A percentile compares a stretch with the other conserved stretches of the same genome.
These are phyloP conservation scores for Cryptotis parvus DNA, from an alignment of 2,113 vertebrate genomes.

Conservation along the genomic window DNA sequence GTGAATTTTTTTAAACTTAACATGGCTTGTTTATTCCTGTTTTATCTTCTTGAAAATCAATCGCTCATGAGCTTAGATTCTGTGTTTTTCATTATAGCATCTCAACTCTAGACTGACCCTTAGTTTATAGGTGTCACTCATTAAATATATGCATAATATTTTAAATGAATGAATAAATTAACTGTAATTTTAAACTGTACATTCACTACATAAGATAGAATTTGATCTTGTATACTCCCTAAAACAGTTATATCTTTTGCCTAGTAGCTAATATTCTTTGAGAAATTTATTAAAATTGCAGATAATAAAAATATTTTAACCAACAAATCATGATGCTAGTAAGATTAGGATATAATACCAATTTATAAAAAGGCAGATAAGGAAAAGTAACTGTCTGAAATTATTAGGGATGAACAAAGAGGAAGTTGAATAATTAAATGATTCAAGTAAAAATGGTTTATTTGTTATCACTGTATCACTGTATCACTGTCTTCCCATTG, in stretches of 20 bases:
- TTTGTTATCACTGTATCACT: no score
- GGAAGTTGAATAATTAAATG: no score
- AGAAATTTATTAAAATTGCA: conserved; percentile 11
- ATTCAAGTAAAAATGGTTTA: no score
- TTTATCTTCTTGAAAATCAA: background rate
- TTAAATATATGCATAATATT: background rate
- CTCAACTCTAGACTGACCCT: background rate
- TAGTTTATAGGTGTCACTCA: background rate
- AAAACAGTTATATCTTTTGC: background rate
- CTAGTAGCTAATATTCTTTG: background rate
- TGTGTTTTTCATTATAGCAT: background rate
- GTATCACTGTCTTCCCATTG: no score
- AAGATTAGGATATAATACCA: no score
- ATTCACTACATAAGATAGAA: background rate
- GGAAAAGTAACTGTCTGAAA: no score
- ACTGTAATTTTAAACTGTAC: background rate
- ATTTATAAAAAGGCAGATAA: no score
- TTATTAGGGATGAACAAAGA: no score
- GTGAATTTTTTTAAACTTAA: background rate
- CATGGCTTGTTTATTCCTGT: background rate
- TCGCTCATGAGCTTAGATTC: background rate
- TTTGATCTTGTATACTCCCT: background rate
- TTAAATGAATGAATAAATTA: no score
- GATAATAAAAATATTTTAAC: background rate
- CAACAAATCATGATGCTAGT: no score